Percentiles rank a stretch among this genome's conserved stretches.
Evolutionary conservation across 2,888 invertebrate genomes (phyloP).

Genomic region (Anticlea derivata): DNA sequence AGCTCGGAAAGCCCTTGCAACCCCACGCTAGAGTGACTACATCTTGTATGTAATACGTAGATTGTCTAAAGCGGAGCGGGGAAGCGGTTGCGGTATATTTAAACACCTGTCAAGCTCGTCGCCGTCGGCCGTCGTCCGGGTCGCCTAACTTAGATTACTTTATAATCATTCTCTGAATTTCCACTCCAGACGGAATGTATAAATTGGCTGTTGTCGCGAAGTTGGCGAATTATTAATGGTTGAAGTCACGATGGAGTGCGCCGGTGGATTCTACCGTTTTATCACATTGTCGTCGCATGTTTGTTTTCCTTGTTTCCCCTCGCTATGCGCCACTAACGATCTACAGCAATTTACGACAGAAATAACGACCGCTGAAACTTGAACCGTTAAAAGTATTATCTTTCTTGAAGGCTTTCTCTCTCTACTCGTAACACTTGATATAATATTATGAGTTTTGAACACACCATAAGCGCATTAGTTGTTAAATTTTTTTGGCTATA

Average conservation of each 20-base stretch:
- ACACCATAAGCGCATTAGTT: slow-evolving; percentile 14
- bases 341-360: slow-evolving; percentile 60
- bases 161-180: slow-evolving; percentile 74
- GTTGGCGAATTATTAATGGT: slow-evolving; percentile 69
- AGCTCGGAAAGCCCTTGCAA: slow-evolving; percentile 56
- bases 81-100: slow-evolving; percentile 66
- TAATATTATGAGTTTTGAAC: slow-evolving; percentile 32
- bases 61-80: slow-evolving; percentile 53
- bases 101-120: slow-evolving; percentile 75
- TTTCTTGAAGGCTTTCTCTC: slow-evolving; percentile 46
- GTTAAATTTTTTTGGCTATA: slow-evolving; percentile 10
- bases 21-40: slow-evolving; percentile 58
- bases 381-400: slow-evolving; percentile 61
- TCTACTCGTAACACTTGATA: slow-evolving; percentile 35
- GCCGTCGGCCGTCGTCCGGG: slow-evolving; percentile 54
- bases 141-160: slow-evolving; percentile 80
- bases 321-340: slow-evolving; percentile 55
- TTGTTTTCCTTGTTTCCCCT: slow-evolving; percentile 53
- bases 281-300: slow-evolving; percentile 59
- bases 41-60: slow-evolving; percentile 58
- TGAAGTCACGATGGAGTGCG: slow-evolving; percentile 50
- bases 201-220: slow-evolving; percentile 69
- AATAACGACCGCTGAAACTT: slow-evolving; percentile 59
- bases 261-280: slow-evolving; percentile 56
- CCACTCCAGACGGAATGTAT: slow-evolving; percentile 68